Conservation (phyloP, 2,113 vertebrate genomes). For the Diglossa brunneiventris region DNA sequence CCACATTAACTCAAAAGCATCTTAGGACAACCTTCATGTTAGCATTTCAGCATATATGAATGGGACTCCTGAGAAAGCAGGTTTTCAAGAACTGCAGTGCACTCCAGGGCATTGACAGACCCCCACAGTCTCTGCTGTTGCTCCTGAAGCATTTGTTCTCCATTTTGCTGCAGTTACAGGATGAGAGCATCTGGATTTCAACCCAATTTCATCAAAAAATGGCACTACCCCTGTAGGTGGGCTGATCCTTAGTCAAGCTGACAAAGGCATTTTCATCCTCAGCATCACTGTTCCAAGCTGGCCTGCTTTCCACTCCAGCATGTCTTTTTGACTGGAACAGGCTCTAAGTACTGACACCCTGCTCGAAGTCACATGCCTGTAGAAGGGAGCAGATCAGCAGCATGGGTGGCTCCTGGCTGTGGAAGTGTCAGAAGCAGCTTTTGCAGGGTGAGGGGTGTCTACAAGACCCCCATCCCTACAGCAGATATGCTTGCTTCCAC, state of each 20-base stretch:
- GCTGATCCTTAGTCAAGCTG: background rate
- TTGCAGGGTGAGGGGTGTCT: background rate
- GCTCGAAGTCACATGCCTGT: background rate
- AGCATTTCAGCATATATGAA: background rate
- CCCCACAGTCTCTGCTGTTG: background rate
- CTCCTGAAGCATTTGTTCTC: background rate
- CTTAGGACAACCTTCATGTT: background rate
- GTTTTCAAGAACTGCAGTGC: background rate
- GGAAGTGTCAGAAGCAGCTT: background rate
- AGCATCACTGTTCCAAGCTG: background rate
- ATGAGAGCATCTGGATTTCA: background rate
- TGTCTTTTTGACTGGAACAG: background rate
- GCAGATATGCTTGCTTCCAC: background rate
- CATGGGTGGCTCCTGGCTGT: background rate
- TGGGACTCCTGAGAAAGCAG: background rate
- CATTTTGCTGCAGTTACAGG: background rate
- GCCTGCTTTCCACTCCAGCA: background rate
- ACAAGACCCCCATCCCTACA: background rate
- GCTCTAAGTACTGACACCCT: background rate
- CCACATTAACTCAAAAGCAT: background rate
- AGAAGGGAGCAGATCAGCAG: background rate
- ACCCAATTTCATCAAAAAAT: background rate
- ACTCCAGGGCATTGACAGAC: background rate
- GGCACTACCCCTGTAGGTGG: background rate
- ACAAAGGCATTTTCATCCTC: background rate